phyloP scores from a whole-genome alignment of 2,888 invertebrate genomes.

The Glaucopsyche alexis region DNA sequence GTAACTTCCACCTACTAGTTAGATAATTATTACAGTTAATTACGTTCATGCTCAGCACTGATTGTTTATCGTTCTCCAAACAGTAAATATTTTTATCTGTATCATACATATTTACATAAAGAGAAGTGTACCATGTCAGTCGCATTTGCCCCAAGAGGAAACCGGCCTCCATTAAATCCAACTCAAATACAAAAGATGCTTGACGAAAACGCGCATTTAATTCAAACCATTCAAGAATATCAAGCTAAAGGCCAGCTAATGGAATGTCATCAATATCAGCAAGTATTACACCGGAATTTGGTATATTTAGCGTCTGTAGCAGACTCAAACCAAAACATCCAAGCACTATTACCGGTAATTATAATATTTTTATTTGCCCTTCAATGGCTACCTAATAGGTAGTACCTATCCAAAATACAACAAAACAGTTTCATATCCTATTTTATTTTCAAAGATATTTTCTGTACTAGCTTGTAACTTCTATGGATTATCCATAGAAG shows the following conservation, averaged over 20 bases:
- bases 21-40: not conserved
- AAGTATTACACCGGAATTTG: conserved; percentile 95
- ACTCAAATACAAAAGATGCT: conserved; percentile 96
- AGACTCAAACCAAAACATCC: conserved; percentile 97
- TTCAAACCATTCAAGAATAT: conserved; percentile 97
- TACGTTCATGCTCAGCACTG: not conserved
- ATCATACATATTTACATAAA: not conserved
- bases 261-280: conserved; percentile 96
- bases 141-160: conserved; percentile 86
- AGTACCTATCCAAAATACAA: too few species aligned
- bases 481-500: too few species aligned
- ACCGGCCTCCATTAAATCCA: conserved; percentile 87
- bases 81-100: not conserved
- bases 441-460: too few species aligned
- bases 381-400: not conserved
- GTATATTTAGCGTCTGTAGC: conserved; percentile 97
- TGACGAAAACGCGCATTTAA: conserved; percentile 97
- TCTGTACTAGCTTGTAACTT: too few species aligned
- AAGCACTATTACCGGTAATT: conserved; percentile 91
- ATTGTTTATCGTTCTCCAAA: not conserved
- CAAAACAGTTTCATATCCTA: too few species aligned
- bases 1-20: too few species aligned
- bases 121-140: conserved; percentile 80
- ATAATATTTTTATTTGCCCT: not conserved
- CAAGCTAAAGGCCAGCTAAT: conserved; percentile 96